These are phyloP conservation scores for Morpho achilles DNA, from an alignment of 2,888 invertebrate species.

Conservation along the genomic window DNA sequence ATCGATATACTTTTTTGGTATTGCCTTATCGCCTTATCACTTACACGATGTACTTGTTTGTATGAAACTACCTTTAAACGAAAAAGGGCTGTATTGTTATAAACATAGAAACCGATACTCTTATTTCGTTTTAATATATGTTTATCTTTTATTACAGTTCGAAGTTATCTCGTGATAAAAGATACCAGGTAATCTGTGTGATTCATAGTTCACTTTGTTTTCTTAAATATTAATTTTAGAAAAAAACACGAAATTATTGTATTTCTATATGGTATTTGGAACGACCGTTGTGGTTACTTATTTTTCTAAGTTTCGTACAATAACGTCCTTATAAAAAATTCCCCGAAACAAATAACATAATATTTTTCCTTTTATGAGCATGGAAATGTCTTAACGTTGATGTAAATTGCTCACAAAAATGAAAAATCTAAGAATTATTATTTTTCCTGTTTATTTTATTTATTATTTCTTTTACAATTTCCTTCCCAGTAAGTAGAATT, in stretches of 20 bases:
- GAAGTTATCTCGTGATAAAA: constrained; percentile 28
- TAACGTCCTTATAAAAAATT: too few species aligned
- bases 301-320: too few species aligned
- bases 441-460: too few species aligned
- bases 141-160: constrained; percentile 22
- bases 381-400: too few species aligned
- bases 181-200: constrained; percentile 20
- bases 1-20: constrained; percentile 14
- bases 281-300: too few species aligned
- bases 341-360: too few species aligned
- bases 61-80: constrained; percentile 1
- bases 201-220: constrained; percentile 10
- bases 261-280: too few species aligned
- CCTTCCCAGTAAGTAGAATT: too few species aligned
- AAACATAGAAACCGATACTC: constrained; percentile 10
- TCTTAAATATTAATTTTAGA: constrained; percentile 1
- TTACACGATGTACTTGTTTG: constrained; percentile 9
- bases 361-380: too few species aligned
- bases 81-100: constrained; percentile 19
- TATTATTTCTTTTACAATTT: too few species aligned
- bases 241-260: not conserved
- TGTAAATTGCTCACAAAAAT: too few species aligned
- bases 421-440: too few species aligned
- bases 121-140: not conserved
- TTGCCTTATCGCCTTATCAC: constrained; percentile 23